Base-by-base conservation (phyloP, 2,113 vertebrate species). In the Alces alces region DNA sequence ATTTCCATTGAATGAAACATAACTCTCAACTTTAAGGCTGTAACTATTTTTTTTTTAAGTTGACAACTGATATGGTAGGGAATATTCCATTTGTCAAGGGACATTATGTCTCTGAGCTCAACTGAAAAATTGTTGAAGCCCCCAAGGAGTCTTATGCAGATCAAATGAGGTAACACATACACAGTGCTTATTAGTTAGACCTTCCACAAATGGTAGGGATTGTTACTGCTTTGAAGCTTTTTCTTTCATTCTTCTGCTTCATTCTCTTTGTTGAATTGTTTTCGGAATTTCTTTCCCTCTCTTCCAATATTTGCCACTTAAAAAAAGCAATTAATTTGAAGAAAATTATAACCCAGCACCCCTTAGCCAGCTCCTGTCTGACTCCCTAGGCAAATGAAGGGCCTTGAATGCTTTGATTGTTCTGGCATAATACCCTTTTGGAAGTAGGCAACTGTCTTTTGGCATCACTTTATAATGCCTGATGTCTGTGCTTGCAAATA, bases 251-350 rank as follows among this genome's bases (percentile, higher is more conserved):
- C 13, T 85, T 82, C 50, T 66, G 50, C 12, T 43, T 58, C 45
- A 27, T 70, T 73, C 30, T 95, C 19, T 43, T 45, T 83, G 7
- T 87, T 96, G 14, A 89, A 54, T 6, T 95, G 60, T 89, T 93
- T 96, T 83, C 78, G 94, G 52, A 95, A 79, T 89, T 96, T 86
- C 58, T 80, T 90, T 84, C 15, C 87, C 55, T 21, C 47, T 50
- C 21, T 66, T n/a, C 33, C 54, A 94, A 14, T 89, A 66, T 80
- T 64, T 89, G 43, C 83, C 45, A 45, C 27, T 50, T 84, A 79
- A 86, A 54, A 78, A 57, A 91, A 33, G 28, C 17, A 89, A 61
- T 61, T 92, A 87, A 89, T 73, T 91, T 70, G 85, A 96, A 88
- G 76, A 93, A 92, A 96, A 92, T 89, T 33, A 43, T 90, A 61